Base-by-base conservation (phyloP, 2,888 invertebrate species). In the Lymantria monacha region DNA sequence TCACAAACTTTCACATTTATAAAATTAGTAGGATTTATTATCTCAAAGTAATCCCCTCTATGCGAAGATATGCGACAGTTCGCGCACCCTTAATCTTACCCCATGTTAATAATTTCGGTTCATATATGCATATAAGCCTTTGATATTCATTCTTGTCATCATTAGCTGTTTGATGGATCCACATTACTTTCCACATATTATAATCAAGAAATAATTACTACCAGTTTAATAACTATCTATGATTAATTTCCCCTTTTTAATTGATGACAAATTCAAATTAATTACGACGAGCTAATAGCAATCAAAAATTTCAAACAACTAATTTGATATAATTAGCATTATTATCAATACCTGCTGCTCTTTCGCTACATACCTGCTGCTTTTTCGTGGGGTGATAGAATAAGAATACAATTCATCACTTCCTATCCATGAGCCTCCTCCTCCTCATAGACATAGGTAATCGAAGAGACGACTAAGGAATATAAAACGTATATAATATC, bases 181-280 rank as follows among this genome's bases (percentile, higher is more conserved):
- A 59, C 57, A 69, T 70, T 70, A 69, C 53, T 51, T 64, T 59
- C 54, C 61, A 57, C 56, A 67, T 64, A 57, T 59, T 22, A 22
- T 22, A 56, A 57, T 54, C 46, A 55, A 43, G 37, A 46, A 45
- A 59, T 64, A 59, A 61, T 57, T 63, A 61, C 55, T 61, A 14
- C 50, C 40, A 48, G 50, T 54, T 51, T 58, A 64, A 62, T 67
- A 58, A 66, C 44, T 51, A 46, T 41, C 22, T 41, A n/a, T 52
- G 49, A 55, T 46, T 51, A 51, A 49, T 49, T 51, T 42, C 37
- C 50, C 49, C n/a, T n/a, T 48, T 46, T 47, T 42, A 48, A 55
- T 51, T 49, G 3, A 9, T 8, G 15, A 31, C 41, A 30, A 43
- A 58, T 64, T 59, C 42, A 36, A 30, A 58, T 66, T 58, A 70